These are phyloP conservation scores for Hoplodrina ambigua DNA, from an alignment of 2,888 invertebrate species.

Conservation along the genomic window DNA sequence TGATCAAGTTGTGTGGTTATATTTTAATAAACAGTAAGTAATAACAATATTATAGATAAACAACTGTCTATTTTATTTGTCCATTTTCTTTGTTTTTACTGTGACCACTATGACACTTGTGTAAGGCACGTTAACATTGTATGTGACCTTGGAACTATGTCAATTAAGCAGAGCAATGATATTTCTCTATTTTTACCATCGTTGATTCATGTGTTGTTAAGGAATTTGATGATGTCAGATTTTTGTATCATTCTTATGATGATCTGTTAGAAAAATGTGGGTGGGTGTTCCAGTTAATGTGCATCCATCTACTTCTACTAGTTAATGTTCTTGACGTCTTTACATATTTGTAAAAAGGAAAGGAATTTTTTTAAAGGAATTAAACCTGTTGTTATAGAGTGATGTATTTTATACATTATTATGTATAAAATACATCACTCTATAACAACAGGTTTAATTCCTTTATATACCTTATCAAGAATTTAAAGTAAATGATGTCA, in stretches of 20 bases:
- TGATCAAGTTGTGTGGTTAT: constrained; percentile 1
- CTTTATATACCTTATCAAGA: constrained; percentile 36
- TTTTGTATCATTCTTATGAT: constrained; percentile 63
- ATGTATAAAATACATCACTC: background rate
- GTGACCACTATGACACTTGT: constrained; percentile 26
- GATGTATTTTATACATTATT: too few species aligned
- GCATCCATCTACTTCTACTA: constrained; percentile 17
- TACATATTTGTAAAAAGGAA: too few species aligned
- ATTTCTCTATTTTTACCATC: constrained; percentile 74
- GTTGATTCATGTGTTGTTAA: constrained; percentile 75
- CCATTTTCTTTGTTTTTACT: background rate
- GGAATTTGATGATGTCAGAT: constrained; percentile 77
- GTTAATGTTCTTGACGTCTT: constrained; percentile 13
- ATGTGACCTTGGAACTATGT: constrained; percentile 71
- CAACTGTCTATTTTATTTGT: constrained; percentile 3
- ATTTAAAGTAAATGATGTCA: constrained; percentile 60
- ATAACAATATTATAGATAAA: constrained; percentile 4
- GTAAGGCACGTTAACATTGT: constrained; percentile 36
- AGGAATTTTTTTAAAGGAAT: too few species aligned
- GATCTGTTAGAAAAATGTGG: constrained; percentile 55
- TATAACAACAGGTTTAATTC: constrained; percentile 18
- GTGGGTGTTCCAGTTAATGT: constrained; percentile 57
- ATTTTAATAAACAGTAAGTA: constrained; percentile 19
- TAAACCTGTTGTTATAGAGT: too few species aligned
- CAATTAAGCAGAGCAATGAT: constrained; percentile 75